A percentile compares a stretch with the other conserved stretches of the same genome.
phyloP scores from a whole-genome alignment of 2,888 invertebrate genomes.

The Cinara cedri region DNA sequence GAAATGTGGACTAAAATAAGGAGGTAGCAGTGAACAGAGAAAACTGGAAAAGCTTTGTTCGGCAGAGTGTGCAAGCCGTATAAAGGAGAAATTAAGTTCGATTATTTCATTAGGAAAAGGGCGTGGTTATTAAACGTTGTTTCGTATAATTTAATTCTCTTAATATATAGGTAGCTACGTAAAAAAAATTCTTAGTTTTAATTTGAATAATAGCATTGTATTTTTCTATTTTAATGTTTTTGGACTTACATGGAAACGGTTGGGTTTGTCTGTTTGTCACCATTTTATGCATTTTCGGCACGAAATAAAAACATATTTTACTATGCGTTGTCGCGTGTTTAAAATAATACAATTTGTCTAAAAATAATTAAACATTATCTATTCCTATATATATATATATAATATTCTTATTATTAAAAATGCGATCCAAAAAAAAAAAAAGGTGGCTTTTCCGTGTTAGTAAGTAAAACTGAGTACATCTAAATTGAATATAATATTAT shows the following conservation, averaged over 20 bases:
- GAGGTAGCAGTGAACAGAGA: background rate
- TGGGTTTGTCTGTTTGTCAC: background rate
- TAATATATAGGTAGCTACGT: background rate
- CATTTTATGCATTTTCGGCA: conserved; percentile 27
- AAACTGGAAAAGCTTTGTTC: background rate
- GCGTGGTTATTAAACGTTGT: background rate
- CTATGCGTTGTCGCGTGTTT: background rate
- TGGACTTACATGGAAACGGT: background rate
- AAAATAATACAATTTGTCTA: background rate
- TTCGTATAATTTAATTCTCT: conserved; percentile 8
- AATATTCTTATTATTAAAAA: too few relatives aligned
- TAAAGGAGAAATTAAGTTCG: background rate
- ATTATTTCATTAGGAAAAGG: background rate
- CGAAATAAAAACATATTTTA: conserved; percentile 16
- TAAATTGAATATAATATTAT: too few relatives aligned
- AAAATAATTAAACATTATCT: too few relatives aligned
- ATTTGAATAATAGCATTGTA: background rate
- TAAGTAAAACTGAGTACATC: too few relatives aligned
- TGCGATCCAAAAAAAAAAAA: too few relatives aligned
- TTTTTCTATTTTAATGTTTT: background rate
- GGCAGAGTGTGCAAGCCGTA: too few relatives aligned
- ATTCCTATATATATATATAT: too few relatives aligned
- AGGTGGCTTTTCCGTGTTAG: too few relatives aligned
- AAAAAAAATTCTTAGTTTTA: conserved; percentile 23
- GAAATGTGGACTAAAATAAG: background rate